Conservation (phyloP, 2,113 vertebrate species). For the Cygnus atratus region DNA sequence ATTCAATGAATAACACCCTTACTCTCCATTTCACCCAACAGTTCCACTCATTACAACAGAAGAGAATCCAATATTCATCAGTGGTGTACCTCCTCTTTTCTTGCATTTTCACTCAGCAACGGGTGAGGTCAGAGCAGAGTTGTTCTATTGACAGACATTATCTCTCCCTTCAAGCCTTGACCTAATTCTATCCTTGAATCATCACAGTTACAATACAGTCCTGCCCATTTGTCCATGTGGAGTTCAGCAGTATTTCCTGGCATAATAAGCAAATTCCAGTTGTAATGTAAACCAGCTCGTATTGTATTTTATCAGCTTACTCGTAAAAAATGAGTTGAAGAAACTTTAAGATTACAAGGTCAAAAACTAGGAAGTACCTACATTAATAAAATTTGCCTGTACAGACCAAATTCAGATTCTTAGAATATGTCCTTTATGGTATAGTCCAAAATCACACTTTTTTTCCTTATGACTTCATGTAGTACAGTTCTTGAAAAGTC, state of each 20-base stretch:
- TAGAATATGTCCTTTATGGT: background rate
- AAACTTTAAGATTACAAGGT: background rate
- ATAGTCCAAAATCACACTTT: background rate
- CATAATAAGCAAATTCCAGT: background rate
- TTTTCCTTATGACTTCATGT: background rate
- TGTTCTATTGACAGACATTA: background rate
- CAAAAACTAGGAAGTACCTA: background rate
- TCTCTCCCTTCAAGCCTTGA: background rate
- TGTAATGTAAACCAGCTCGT: background rate
- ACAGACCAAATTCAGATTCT: background rate
- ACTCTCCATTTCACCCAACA: background rate
- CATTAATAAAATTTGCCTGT: background rate
- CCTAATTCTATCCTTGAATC: background rate
- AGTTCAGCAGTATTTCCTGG: background rate
- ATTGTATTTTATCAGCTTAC: background rate
- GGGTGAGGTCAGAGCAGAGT: background rate
- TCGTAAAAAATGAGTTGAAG: background rate
- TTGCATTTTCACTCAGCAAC: background rate
- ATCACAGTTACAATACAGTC: background rate
- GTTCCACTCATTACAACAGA: background rate
- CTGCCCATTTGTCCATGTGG: background rate
- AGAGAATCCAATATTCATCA: background rate
- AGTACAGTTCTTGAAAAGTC: background rate
- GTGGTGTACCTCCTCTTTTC: background rate
- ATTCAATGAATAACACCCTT: accelerated